Base-by-base conservation (phyloP, 2,797 vertebrate species). In the Hafferia zeledoni region DNA sequence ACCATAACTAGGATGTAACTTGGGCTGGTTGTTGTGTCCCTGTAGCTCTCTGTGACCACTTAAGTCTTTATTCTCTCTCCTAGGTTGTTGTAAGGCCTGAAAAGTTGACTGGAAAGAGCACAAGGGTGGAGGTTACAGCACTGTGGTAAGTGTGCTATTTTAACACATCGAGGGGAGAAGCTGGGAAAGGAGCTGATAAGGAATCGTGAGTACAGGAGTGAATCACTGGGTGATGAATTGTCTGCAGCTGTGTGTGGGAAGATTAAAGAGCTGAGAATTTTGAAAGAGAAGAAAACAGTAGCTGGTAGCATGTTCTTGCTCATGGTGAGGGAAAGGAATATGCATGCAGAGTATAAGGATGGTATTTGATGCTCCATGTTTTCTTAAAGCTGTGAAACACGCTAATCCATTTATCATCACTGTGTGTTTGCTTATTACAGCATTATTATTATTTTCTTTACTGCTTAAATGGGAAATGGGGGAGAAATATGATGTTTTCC, bases 241-340 rank as follows among this genome's bases (percentile, higher is more conserved):
- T 93, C 70, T 96, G 80, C 69, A 83, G 88, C 90, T 78, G 78
- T 79, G 77, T n/a, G 81, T 93, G 88, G 96, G 92, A 95, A 89
- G 88, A 92, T 90, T 41, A 70, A 94, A 89, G 65, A 46, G 33
- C 35, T 60, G 69, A n/a, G 76, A 55, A 35, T 49, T 83, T 83
- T 53, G 35, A 57, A 60, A 56, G 55, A 52, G 65, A 68, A 89
- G 84, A 78, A 86, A 17, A 56, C 11, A 8, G 65, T 72, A 70
- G 91, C 69, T 92, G 61, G 55, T 56, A 79, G 69, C 28, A 4
- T 7, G 17, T 70, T 83, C 59, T 79, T 81, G 65, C 30, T 94
- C 49, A 12, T 0, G 4, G 39, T 41, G 37, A 75, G 55, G 61
- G 57, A 52, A 78, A 33, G 60, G 41, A 83, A 49, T 81, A 7